These are phyloP conservation scores for Bradysia coprophila DNA, from an alignment of 1,140 invertebrate genomes.

Conservation along the genomic window DNA sequence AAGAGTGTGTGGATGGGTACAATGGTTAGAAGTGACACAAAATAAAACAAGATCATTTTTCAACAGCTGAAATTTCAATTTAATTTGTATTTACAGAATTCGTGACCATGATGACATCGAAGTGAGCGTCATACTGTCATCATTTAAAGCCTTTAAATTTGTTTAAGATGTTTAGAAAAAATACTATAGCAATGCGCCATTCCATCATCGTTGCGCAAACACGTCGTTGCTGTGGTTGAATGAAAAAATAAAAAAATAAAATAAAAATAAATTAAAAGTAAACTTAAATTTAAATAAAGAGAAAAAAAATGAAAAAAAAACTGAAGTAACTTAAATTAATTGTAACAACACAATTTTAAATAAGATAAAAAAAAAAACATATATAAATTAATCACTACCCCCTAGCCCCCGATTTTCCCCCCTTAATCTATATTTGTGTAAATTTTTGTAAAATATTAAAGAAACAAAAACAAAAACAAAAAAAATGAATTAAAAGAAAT, in stretches of 20 bases:
- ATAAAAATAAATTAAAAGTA: conserved; percentile 14
- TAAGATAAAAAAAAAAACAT: conserved; percentile 2
- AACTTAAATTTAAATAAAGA: conserved; percentile 3
- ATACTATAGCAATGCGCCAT: conserved; percentile 25
- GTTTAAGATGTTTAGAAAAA: conserved; percentile 25
- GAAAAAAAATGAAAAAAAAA: conserved; percentile 2
- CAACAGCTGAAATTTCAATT: too few species aligned
- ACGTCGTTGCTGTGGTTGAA: conserved; percentile 22
- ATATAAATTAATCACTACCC: conserved; percentile 1
- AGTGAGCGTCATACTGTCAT: conserved; percentile 47
- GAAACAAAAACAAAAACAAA: too few species aligned
- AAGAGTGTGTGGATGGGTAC: too few species aligned
- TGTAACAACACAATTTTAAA: conserved; percentile 3
- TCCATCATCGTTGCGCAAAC: conserved; percentile 20
- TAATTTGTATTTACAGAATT: conserved; percentile 77
- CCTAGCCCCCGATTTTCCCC: background rate
- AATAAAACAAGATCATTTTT: too few species aligned
- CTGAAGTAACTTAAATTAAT: conserved; percentile 3
- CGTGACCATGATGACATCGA: conserved; percentile 98
- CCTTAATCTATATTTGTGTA: conserved; percentile 7
- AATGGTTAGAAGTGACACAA: too few species aligned
- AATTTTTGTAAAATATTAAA: conserved; percentile 11
- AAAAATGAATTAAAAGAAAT: conserved; percentile 14
- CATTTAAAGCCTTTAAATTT: conserved; percentile 27
- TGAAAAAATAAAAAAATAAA: conserved; percentile 24